Evolutionary conservation across 2,888 invertebrate species (phyloP), one percentile per base, ranked within the genome.

Genomic region (Sicus ferrugineus): DNA sequence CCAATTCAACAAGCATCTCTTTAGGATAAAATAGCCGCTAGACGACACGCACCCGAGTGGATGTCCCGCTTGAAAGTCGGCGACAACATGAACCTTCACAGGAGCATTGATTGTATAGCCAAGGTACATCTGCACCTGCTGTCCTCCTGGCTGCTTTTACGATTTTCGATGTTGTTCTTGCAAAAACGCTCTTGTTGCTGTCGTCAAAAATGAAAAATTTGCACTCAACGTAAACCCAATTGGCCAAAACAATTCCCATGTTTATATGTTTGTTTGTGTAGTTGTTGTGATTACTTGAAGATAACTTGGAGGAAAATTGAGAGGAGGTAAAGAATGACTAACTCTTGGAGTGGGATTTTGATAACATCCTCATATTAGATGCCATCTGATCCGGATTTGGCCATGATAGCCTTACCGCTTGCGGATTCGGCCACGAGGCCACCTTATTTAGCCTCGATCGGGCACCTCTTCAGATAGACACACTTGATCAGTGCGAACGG

Each of bases 101-200:
- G 91, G 75, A 94, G 94, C 68, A 92, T 92, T 73, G 94, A 94
- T 83, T 94, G 94, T 70, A 75, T 75, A 72, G 75, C 74, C 59
- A 75, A 74, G 74, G 75, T 75, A 75, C 4, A 11, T 9, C 61
- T 67, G 68, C 31, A 28, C 31, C 30, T 48, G 14, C 28, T 28
- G 9, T 42, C 38, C 23, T 46, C 30, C 16, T 16, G 46, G 30
- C 42, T 59, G 42, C 26, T 46, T 14, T 59, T 23, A 21, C 30
- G 21, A 38, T 58, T 58, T 56, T 48, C 7, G 48, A 46, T 58
- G 42, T 42, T 54, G 4, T 21, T 54, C 54, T 54, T 42, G 26
- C 56, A 11, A 21, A 28, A 58, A 67, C 7, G 16, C 19, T 26
- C 46, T n/a, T 38, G 34, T 65, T 31, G 34, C 30, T 26, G n/a